Percentiles rank a stretch among this genome's conserved stretches.
Evolutionary conservation across 2,888 invertebrate species (phyloP).

Genomic region (Ormyrus labotus): DNA sequence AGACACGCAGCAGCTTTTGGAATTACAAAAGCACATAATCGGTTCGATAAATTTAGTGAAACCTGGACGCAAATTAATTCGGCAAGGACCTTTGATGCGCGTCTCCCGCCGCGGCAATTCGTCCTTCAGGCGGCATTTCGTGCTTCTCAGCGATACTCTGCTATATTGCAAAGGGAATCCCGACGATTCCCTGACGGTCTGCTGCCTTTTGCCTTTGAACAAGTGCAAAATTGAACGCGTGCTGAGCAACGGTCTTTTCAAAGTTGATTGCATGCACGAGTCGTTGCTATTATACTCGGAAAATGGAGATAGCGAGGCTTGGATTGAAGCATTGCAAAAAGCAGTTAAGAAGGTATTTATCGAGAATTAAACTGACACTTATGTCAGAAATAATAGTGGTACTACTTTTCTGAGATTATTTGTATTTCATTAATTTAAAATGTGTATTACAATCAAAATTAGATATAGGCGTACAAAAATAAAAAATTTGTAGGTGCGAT

Average conservation of each 20-base stretch:
- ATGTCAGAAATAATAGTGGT: too few species aligned
- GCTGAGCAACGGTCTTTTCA: constrained; percentile 79
- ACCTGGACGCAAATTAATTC: constrained; percentile 83
- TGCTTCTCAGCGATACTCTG: constrained; percentile 85
- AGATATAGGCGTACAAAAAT: neutral
- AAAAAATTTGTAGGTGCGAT: neutral
- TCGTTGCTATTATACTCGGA: constrained; percentile 79
- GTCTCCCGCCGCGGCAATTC: constrained; percentile 77
- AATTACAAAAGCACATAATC: constrained; percentile 81
- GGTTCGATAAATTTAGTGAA: constrained; percentile 81
- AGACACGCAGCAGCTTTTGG: constrained; percentile 82
- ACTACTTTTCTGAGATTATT: too few species aligned
- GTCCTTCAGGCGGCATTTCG: constrained; percentile 78
- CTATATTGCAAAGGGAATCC: constrained; percentile 84
- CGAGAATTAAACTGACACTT: neutral
- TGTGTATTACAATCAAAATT: neutral
- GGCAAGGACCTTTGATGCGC: constrained; percentile 81
- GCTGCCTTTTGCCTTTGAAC: constrained; percentile 83
- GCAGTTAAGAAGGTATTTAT: constrained; percentile 77
- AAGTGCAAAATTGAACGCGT: constrained; percentile 82
- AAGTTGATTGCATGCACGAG: constrained; percentile 79
- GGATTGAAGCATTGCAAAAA: constrained; percentile 79
- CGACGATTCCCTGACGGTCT: constrained; percentile 80
- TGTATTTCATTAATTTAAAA: neutral
- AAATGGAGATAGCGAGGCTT: constrained; percentile 78